These are phyloP conservation scores for Grus americana DNA, from an alignment of 2,113 vertebrate genomes.

Conservation along the genomic window DNA sequence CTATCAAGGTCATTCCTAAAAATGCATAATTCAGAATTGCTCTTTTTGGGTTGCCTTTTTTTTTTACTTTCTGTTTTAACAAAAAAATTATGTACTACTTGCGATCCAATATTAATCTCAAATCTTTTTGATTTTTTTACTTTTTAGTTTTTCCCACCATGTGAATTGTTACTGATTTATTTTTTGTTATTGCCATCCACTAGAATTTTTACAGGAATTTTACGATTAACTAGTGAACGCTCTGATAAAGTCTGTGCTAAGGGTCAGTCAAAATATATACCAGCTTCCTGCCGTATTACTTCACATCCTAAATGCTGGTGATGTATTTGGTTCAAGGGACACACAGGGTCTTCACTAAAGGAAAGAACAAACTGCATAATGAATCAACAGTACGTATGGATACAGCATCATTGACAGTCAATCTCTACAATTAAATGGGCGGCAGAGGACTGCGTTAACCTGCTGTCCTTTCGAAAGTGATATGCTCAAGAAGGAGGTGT, in stretches of 20 bases:
- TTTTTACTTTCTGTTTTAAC: neutral
- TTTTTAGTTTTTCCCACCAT: neutral
- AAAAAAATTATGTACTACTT: neutral
- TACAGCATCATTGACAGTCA: neutral
- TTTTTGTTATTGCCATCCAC: neutral
- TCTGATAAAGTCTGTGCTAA: neutral
- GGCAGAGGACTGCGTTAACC: neutral
- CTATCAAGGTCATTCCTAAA: neutral
- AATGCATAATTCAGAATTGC: neutral
- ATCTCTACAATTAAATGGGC: accelerated
- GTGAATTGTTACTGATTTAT: neutral
- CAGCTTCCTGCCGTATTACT: neutral
- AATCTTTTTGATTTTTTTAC: neutral
- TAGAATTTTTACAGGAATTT: neutral
- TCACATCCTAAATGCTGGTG: neutral
- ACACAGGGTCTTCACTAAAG: accelerated
- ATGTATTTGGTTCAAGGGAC: neutral
- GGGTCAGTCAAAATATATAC: neutral
- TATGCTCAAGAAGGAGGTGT: no score
- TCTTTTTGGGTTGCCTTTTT: neutral
- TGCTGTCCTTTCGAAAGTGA: neutral
- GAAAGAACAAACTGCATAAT: no score
- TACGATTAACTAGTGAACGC: neutral
- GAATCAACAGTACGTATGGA: accelerated
- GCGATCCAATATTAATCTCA: neutral